Percentiles rank a stretch among this genome's conserved stretches.
Conservation (phyloP, 2,797 vertebrate species). For the Lagodon rhomboides region DNA sequence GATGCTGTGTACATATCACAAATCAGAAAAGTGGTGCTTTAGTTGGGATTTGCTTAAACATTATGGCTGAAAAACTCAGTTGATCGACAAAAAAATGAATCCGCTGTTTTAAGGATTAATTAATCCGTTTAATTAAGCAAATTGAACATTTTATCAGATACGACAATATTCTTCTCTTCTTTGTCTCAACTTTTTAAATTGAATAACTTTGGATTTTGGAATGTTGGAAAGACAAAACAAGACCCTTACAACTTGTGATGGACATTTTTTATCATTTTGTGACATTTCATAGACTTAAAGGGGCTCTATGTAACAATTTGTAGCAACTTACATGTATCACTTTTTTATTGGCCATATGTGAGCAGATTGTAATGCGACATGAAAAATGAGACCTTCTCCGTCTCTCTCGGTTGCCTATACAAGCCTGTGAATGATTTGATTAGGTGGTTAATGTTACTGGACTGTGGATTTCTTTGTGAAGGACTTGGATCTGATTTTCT, state of each 20-base stretch:
- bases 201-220: not conserved
- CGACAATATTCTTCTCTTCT: not conserved
- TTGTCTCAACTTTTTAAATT: not conserved
- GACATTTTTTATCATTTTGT: not conserved
- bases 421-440: no score
- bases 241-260: not conserved
- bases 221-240: not conserved
- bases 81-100: not conserved
- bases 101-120: not conserved
- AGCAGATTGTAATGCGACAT: no score
- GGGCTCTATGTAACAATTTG: no score
- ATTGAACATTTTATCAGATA: not conserved
- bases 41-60: conserved; percentile 21
- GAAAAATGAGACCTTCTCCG: no score
- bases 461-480: no score
- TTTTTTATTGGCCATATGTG: no score
- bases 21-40: conserved; percentile 15
- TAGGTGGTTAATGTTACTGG: no score
- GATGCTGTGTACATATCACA: not conserved
- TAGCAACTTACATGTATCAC: no score
- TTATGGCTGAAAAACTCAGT: not conserved
- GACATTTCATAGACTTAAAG: not conserved
- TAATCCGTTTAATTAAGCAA: not conserved
- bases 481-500: no score
- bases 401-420: no score